These are phyloP conservation scores for Oriolus oriolus DNA, from an alignment of 2,113 vertebrate species.

Conservation along the genomic window DNA sequence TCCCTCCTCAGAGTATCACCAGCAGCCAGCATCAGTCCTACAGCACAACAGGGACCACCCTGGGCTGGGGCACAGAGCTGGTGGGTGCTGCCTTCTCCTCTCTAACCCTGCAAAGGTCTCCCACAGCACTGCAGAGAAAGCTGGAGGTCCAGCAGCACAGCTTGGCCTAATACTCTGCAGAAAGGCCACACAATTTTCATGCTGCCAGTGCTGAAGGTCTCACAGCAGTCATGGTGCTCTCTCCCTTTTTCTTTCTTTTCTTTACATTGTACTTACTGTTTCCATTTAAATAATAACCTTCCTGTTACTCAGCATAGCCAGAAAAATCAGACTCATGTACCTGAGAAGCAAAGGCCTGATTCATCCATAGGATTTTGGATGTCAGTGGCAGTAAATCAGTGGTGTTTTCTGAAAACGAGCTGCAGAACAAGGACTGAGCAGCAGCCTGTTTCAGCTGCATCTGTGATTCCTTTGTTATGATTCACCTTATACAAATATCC, in stretches of 20 bases:
- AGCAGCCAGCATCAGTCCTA: neutral
- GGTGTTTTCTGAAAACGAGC: neutral
- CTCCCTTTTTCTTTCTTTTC: neutral
- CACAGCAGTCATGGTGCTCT: neutral
- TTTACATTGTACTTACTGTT: neutral
- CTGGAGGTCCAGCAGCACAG: neutral
- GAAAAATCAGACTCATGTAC: neutral
- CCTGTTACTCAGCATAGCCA: neutral
- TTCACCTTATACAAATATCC: constrained; percentile 53
- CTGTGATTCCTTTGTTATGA: constrained; percentile 52
- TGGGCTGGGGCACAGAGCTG: neutral
- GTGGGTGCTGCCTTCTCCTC: neutral
- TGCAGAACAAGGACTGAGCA: neutral
- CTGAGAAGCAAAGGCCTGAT: neutral
- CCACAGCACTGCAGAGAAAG: neutral
- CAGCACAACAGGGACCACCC: neutral
- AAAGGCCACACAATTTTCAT: neutral
- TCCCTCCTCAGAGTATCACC: neutral
- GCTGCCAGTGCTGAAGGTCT: neutral
- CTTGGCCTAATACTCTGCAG: neutral
- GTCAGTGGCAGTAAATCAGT: neutral
- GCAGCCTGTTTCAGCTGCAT: neutral
- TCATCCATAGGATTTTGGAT: neutral
- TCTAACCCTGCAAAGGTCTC: neutral
- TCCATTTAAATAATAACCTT: neutral